Conservation (phyloP, 2,113 vertebrate species). For the Microtus montanus region DNA sequence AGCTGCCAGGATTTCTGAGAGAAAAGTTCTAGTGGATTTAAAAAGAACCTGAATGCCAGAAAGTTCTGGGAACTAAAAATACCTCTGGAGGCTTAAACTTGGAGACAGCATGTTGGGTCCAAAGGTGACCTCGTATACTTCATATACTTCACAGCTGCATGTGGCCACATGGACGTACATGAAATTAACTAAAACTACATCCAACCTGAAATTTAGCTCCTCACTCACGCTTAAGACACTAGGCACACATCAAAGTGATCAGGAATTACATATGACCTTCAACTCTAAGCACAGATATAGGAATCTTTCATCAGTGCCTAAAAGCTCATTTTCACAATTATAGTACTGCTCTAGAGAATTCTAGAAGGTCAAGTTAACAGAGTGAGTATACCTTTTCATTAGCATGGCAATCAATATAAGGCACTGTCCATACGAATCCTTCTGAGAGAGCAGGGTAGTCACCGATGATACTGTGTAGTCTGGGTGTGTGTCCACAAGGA, state of each 20-base stretch:
- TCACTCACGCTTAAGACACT: neutral
- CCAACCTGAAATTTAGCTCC: neutral
- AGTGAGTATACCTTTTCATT: neutral
- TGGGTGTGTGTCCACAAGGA: neutral
- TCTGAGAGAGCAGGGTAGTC: neutral
- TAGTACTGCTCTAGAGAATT: neutral
- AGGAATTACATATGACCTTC: neutral
- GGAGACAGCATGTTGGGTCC: neutral
- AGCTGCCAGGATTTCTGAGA: neutral
- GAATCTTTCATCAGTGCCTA: neutral
- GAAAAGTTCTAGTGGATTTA: neutral
- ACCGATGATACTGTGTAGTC: neutral
- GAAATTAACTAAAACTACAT: neutral
- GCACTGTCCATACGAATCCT: neutral
- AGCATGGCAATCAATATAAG: neutral
- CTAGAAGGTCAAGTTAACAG: neutral
- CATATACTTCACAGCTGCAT: neutral
- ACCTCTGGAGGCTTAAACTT: neutral
- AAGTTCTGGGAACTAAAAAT: neutral
- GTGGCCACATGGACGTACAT: neutral
- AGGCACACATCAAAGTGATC: neutral
- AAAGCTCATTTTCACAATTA: neutral
- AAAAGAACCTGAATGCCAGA: neutral
- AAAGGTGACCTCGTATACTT: no score
- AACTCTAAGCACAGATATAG: neutral